phyloP scores from a whole-genome alignment of 2,797 vertebrate species.

The Toxotes lorentzi region DNA sequence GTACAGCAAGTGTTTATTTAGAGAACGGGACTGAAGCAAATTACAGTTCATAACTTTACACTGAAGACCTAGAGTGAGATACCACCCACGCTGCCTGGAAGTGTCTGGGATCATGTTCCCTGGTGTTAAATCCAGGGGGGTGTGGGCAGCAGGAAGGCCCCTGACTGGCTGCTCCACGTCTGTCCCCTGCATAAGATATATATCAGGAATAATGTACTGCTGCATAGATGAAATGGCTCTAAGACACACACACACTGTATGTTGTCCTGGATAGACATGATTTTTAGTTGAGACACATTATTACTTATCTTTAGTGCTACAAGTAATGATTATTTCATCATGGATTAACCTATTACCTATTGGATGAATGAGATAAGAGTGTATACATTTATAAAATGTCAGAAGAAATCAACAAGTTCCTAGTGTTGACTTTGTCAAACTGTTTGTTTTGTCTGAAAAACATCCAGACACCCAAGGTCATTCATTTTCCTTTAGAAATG shows the following conservation, averaged over 20 bases:
- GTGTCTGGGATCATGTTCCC: conserved; percentile 56
- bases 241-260: not conserved
- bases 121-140: conserved; percentile 51
- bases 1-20: conserved; percentile 26
- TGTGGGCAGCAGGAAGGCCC: conserved; percentile 34
- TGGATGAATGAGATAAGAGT: not conserved
- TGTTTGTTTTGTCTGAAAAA: not conserved
- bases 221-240: conserved; percentile 22
- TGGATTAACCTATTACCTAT: not conserved
- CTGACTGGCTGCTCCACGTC: conserved; percentile 57
- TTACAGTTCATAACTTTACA: conserved; percentile 23
- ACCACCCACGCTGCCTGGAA: conserved; percentile 43
- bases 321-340: not conserved
- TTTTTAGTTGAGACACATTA: not conserved
- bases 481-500: not conserved
- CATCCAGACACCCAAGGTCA: not conserved
- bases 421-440: not conserved
- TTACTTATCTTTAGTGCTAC: not conserved
- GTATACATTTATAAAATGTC: not conserved
- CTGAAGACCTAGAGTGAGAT: conserved; percentile 29
- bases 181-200: not conserved
- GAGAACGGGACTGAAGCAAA: conserved; percentile 28
- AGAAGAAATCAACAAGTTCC: not conserved
- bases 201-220: conserved; percentile 25
- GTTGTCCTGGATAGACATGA: conserved; percentile 1